Evolutionary conservation across 2,888 invertebrate genomes (phyloP).

Genomic region (Prenolepis imparis): DNA sequence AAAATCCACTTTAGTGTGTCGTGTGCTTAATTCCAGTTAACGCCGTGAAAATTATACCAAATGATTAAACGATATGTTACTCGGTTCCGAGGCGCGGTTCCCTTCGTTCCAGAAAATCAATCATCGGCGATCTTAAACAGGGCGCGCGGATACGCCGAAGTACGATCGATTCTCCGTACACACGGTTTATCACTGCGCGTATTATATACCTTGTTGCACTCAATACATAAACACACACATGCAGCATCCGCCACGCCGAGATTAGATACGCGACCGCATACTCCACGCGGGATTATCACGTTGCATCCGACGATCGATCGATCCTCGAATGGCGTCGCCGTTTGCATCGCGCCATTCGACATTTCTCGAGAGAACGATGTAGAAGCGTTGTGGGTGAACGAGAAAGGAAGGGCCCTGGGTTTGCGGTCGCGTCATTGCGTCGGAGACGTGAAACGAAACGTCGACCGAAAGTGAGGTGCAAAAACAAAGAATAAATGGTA

Average conservation of each 20-base stretch:
- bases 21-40: not conserved
- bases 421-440: not conserved
- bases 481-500: constrained; percentile 50
- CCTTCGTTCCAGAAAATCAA: constrained; percentile 37
- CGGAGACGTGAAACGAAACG: constrained; percentile 41
- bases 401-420: constrained; percentile 13
- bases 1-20: not conserved
- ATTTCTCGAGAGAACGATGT: constrained; percentile 26
- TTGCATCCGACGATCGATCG: constrained; percentile 63
- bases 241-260: constrained; percentile 60
- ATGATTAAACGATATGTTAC: not conserved
- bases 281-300: constrained; percentile 61
- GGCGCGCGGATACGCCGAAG: constrained; percentile 15
- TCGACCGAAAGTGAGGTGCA: constrained; percentile 41
- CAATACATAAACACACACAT: constrained; percentile 8
- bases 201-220: constrained; percentile 47
- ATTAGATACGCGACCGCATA: constrained; percentile 65
- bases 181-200: constrained; percentile 66
- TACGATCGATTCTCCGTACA: constrained; percentile 54
- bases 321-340: constrained; percentile 49
- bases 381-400: constrained; percentile 27
- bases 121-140: constrained; percentile 42
- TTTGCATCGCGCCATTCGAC: constrained; percentile 37
- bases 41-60: not conserved
- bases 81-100: not conserved